Evolutionary conservation across 2,888 invertebrate species (phyloP).

Genomic region (Pseudanteris insignis): DNA sequence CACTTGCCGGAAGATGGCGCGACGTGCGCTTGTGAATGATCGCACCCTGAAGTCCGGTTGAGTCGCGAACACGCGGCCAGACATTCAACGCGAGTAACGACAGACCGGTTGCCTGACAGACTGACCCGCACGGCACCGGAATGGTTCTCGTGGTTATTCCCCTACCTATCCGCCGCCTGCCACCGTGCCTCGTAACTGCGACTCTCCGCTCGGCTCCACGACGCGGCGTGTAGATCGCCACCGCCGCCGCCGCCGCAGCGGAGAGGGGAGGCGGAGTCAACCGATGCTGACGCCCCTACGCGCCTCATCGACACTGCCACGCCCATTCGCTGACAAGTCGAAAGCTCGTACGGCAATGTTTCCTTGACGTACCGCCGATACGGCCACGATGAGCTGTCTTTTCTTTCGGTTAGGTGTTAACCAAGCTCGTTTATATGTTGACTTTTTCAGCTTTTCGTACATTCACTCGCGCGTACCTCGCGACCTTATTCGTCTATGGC

Average conservation of each 20-base stretch:
- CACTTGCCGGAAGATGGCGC: conserved; percentile 43
- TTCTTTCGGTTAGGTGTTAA: too few relatives aligned
- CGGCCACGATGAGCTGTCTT: too few relatives aligned
- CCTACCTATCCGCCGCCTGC: conserved; percentile 49
- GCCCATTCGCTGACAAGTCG: conserved; percentile 36
- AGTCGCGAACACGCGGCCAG: conserved; percentile 48
- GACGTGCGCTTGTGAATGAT: conserved; percentile 48
- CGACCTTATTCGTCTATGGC: too few relatives aligned
- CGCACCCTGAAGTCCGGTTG: conserved; percentile 50
- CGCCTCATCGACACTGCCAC: conserved; percentile 1
- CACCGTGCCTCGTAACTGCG: conserved; percentile 35
- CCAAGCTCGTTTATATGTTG: too few relatives aligned
- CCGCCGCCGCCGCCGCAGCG: conserved; percentile 39
- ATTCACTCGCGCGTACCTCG: too few relatives aligned
- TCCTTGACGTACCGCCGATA: conserved; percentile 23
- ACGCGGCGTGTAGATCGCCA: conserved; percentile 62
- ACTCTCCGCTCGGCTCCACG: conserved; percentile 54
- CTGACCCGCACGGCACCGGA: conserved; percentile 64
- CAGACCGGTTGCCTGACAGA: conserved; percentile 66
- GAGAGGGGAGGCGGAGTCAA: too few relatives aligned
- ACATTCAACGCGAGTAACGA: conserved; percentile 50
- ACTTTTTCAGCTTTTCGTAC: too few relatives aligned
- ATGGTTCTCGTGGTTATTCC: conserved; percentile 60
- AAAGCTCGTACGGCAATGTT: conserved; percentile 24
- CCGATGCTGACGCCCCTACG: conserved; percentile 53